Base-by-base conservation (phyloP, 2,113 vertebrate genomes). In the Seriola dumerili region DNA sequence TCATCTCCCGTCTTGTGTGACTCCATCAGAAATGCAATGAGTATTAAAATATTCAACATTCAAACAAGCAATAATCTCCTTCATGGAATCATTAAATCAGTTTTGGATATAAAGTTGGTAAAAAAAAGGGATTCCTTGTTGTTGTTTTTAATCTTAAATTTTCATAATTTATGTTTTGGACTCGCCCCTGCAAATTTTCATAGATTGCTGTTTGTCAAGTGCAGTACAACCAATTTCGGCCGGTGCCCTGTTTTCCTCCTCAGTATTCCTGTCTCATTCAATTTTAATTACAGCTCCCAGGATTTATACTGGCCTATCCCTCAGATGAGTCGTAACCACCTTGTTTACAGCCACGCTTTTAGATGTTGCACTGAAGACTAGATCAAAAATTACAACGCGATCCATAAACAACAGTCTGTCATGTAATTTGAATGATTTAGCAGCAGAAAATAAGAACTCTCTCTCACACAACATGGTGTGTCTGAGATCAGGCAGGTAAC, bases 11-110 rank as follows among this genome's bases (percentile, higher is more conserved):
- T 57, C 72, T 68, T 36, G 62, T 74, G 42, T 46, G 23, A 16
- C 54, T 2, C 25, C 66, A 67, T 85, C 66, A 76, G 67, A 75
- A 69, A 87, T 84, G 86, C 78, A 85, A 23, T 32, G 72, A 78
- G 8, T 79, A 29, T 44, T 85, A 14, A 83, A 90, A 86, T 88
- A 91, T 88, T 85, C 8, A 82, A 44, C 61, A 68, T 44, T 50
- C 63, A 69, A 88, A 71, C 48, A 59, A 63, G 76, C 78, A 50
- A 72, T 34, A 36, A 29, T 70, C 55, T 59, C 70, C 72, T 13
- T 61, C 12, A 23, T 69, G 81, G 63, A 84, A 83, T 66, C 57
- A 21, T 52, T 71, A 4, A 36, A 73, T 71, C 21, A 34, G 10
- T 57, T 86, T 68, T 25, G 86, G 86, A 80, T 87, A 66, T 72